These are phyloP conservation scores for Corythoichthys intestinalis DNA, from an alignment of 2,113 vertebrate species.

Conservation along the genomic window DNA sequence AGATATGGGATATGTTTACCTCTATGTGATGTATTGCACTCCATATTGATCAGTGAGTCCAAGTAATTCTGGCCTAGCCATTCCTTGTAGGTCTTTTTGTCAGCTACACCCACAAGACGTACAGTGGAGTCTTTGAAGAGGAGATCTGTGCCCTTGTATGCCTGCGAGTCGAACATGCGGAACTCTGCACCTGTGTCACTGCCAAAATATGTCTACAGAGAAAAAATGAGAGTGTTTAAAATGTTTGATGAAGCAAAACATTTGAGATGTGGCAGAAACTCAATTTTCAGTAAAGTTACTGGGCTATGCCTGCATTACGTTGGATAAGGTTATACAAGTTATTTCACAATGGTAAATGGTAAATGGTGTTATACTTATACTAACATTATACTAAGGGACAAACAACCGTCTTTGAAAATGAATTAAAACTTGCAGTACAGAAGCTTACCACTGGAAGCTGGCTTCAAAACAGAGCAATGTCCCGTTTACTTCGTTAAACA, in stretches of 20 bases:
- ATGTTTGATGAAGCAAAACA: neutral
- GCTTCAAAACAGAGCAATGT: too few relatives aligned
- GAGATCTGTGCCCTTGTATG: constrained; percentile 79
- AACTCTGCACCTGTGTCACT: constrained; percentile 71
- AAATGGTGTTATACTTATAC: too few relatives aligned
- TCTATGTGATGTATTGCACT: constrained; percentile 70
- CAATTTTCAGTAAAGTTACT: neutral
- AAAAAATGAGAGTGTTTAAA: neutral
- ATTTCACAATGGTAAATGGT: too few relatives aligned
- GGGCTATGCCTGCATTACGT: neutral
- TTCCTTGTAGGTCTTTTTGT: constrained; percentile 78
- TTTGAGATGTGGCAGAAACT: neutral
- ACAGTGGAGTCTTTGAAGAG: constrained; percentile 90
- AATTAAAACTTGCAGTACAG: too few relatives aligned
- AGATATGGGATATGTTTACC: constrained; percentile 54
- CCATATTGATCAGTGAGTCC: constrained; percentile 75
- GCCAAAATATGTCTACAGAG: constrained; percentile 78
- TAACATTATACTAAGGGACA: too few relatives aligned
- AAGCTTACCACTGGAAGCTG: too few relatives aligned
- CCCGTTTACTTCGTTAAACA: too few relatives aligned
- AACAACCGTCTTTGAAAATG: too few relatives aligned
- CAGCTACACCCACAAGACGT: constrained; percentile 70
- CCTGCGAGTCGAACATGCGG: constrained; percentile 87
- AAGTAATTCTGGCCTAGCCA: constrained; percentile 86
- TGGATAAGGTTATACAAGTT: too few relatives aligned